phyloP scores from a whole-genome alignment of 2,888 invertebrate species.

The Campaea margaritaria region DNA sequence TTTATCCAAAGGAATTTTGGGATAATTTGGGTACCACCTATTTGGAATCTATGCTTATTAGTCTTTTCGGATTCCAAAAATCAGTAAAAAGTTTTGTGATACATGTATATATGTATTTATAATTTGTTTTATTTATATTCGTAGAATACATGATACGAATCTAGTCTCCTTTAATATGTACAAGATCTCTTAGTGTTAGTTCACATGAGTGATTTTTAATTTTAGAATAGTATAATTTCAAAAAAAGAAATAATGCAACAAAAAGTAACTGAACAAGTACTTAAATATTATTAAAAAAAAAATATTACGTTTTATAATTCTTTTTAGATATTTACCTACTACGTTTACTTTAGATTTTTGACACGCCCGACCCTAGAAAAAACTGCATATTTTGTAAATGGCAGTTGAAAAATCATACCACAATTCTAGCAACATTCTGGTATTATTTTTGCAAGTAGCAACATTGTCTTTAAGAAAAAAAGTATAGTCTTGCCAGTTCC shows the following conservation, averaged over 20 bases:
- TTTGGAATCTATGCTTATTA: too few relatives aligned
- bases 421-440: too few relatives aligned
- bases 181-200: constrained; percentile 15
- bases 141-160: constrained; percentile 4
- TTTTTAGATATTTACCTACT: neutral
- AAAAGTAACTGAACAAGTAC: neutral
- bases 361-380: too few relatives aligned
- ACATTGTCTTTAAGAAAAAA: neutral
- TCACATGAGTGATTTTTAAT: neutral
- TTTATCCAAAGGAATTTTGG: too few relatives aligned
- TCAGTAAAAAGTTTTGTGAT: neutral
- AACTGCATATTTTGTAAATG: too few relatives aligned
- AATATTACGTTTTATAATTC: neutral
- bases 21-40: too few relatives aligned
- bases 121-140: neutral
- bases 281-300: neutral
- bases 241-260: neutral
- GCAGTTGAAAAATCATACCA: too few relatives aligned
- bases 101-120: neutral
- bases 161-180: constrained; percentile 16
- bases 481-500: neutral
- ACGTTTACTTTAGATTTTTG: too few relatives aligned
- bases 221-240: neutral
- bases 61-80: neutral
- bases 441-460: neutral